Evolutionary conservation across 2,113 vertebrate genomes (phyloP), one percentile per base, ranked within the genome.

Genomic region (Cettia cetti): DNA sequence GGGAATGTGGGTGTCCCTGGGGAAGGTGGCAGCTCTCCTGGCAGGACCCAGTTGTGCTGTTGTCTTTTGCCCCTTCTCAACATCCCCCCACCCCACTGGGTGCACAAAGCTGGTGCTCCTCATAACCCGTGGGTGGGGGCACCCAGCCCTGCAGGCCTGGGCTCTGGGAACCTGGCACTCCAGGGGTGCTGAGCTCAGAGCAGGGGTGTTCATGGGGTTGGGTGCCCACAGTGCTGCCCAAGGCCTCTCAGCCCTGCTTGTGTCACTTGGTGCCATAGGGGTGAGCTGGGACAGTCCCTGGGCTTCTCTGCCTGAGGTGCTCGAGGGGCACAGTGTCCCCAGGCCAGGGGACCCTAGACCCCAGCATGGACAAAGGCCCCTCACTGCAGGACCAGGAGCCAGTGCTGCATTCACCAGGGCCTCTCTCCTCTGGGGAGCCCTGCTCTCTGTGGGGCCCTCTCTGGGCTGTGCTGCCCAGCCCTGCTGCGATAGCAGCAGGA

Each of bases 61-160:
- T 47, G 22, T 44, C 28, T 74, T 68, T 3, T 1, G 1, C 21
- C n/a, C 19, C 44, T 33, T 49, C 31, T 40, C 17, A 3, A 2
- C 3, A 2, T 30, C 6, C 12, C 14, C 33, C 44, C 6, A 7
- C 13, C 19, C 15, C 0, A 0, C 30, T 33, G 30, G 11, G 18
- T 28, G 15, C 71, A 24, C 6, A 3, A 39, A 89, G 22, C 39
- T 3, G 10, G 6, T 76, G 53, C 15, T 75, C 7, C 33, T 33
- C 11, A 1, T 49, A 24, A 40, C 40, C 8, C 5, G 2, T 23
- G 56, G 8, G 20, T 77, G 60, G 37, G 30, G 42, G 6, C 47
- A 57, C 45, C 33, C 28, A 66, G 65, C 52, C 47, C 59, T 69
- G 53, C 44, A 42, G 63, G 13, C 61, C 20, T 75, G 72, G 33